phyloP scores from a whole-genome alignment of 2,113 vertebrate genomes.

The Triplophysa tibetana region DNA sequence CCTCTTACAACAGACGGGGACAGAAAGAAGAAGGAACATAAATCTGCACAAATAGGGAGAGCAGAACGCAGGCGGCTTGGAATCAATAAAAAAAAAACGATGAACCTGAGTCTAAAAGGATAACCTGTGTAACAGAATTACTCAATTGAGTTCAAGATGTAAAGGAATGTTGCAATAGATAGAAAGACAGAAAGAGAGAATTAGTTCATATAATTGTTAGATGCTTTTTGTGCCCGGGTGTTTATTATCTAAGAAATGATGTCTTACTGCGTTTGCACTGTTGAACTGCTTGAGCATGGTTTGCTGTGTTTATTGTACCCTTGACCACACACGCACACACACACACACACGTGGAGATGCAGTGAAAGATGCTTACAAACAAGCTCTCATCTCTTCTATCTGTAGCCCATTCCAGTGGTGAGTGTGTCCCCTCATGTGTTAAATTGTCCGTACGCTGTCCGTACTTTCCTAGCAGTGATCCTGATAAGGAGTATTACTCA shows the following conservation, averaged over 20 bases:
- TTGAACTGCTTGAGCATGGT: constrained; percentile 32
- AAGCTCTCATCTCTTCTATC: constrained; percentile 49
- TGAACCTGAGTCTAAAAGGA: constrained; percentile 67
- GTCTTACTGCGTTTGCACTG: constrained; percentile 32
- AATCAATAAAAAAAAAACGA: constrained; percentile 73
- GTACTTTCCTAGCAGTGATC: constrained; percentile 57
- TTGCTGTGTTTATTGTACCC: constrained; percentile 26
- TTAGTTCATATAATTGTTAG: constrained; percentile 19
- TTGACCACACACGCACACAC: constrained; percentile 6
- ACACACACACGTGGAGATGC: constrained; percentile 36
- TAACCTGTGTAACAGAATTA: constrained; percentile 62
- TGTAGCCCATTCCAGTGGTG: constrained; percentile 48
- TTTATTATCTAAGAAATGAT: constrained; percentile 35
- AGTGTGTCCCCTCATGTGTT: constrained; percentile 59
- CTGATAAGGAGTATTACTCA: constrained; percentile 62
- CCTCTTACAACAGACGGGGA: constrained; percentile 34
- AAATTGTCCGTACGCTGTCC: constrained; percentile 52
- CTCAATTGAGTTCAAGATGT: constrained; percentile 64
- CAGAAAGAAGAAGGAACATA: constrained; percentile 51
- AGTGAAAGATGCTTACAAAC: constrained; percentile 45
- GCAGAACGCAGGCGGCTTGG: constrained; percentile 67
- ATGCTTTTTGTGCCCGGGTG: constrained; percentile 4
- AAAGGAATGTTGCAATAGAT: constrained; percentile 26
- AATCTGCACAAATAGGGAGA: constrained; percentile 66
- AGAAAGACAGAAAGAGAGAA: not conserved